A percentile compares a stretch with the other conserved stretches of the same genome.
These are phyloP conservation scores for Eucriotettix oculatus DNA, from an alignment of 2,888 invertebrate genomes.

Conservation along the genomic window DNA sequence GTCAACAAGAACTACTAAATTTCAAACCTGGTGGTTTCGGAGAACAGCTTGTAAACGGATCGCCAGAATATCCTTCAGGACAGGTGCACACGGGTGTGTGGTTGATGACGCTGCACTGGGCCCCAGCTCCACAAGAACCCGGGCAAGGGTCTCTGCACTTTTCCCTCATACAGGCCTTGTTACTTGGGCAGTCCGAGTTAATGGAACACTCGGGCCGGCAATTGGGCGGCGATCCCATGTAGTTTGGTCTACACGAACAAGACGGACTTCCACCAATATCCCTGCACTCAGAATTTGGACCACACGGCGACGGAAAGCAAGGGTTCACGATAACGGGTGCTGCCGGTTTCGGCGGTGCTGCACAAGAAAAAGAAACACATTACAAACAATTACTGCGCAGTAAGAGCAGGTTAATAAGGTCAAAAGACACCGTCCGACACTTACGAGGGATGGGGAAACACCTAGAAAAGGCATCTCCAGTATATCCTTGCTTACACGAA, in stretches of 20 bases:
- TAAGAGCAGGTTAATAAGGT: background rate
- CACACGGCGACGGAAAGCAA: slow-evolving; percentile 34
- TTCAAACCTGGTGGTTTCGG: slow-evolving; percentile 36
- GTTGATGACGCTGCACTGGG: slow-evolving; percentile 46
- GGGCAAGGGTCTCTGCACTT: slow-evolving; percentile 67
- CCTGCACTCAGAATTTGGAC: slow-evolving; percentile 42
- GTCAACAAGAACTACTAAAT: slow-evolving; percentile 15
- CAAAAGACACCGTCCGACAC: background rate
- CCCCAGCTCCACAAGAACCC: slow-evolving; percentile 50
- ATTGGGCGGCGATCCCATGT: slow-evolving; percentile 46
- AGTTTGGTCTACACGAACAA: slow-evolving; percentile 42
- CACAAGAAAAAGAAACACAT: background rate
- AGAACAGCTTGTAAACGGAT: slow-evolving; percentile 19
- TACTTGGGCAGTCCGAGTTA: slow-evolving; percentile 49
- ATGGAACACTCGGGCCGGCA: slow-evolving; percentile 50
- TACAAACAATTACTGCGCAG: background rate
- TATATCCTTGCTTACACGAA: slow-evolving; percentile 45
- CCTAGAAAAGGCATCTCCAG: slow-evolving; percentile 62
- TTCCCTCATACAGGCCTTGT: slow-evolving; percentile 54
- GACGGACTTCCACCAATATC: slow-evolving; percentile 35
- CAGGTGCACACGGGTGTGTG: slow-evolving; percentile 33
- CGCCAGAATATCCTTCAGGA: slow-evolving; percentile 19
- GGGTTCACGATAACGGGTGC: slow-evolving; percentile 22
- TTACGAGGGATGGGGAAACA: slow-evolving; percentile 33
- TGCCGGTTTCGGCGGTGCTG: slow-evolving; percentile 12